These are phyloP conservation scores for Artibeus lituratus DNA, from an alignment of 2,797 vertebrate genomes.

Conservation along the genomic window DNA sequence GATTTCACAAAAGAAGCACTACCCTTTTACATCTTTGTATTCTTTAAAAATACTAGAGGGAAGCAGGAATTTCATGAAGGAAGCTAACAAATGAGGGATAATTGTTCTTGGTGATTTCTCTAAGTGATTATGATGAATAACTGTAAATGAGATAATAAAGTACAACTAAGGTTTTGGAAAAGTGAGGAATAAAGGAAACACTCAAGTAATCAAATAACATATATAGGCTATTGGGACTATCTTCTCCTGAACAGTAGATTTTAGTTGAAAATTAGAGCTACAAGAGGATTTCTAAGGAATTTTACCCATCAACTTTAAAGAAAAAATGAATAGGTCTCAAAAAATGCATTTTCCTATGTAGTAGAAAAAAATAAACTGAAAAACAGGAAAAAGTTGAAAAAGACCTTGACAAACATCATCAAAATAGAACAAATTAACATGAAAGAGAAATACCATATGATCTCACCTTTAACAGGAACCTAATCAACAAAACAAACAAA, in stretches of 20 bases:
- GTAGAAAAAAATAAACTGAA: neutral
- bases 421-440: neutral
- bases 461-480: too few relatives aligned
- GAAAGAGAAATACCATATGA: too few relatives aligned
- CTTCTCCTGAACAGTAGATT: neutral
- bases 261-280: conserved; percentile 25
- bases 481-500: too few relatives aligned
- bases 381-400: neutral
- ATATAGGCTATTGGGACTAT: neutral
- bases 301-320: neutral
- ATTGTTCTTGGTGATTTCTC: neutral
- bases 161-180: neutral
- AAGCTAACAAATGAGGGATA: neutral
- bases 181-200: neutral
- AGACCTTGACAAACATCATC: neutral
- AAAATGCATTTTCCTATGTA: neutral
- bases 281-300: neutral
- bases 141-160: neutral
- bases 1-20: conserved; percentile 36
- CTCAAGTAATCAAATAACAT: neutral
- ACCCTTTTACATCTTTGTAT: neutral
- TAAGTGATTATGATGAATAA: neutral
- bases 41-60: neutral
- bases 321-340: neutral
- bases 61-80: neutral